Conservation (phyloP, 2,888 invertebrate species). For the Leucozona laternaria region DNA sequence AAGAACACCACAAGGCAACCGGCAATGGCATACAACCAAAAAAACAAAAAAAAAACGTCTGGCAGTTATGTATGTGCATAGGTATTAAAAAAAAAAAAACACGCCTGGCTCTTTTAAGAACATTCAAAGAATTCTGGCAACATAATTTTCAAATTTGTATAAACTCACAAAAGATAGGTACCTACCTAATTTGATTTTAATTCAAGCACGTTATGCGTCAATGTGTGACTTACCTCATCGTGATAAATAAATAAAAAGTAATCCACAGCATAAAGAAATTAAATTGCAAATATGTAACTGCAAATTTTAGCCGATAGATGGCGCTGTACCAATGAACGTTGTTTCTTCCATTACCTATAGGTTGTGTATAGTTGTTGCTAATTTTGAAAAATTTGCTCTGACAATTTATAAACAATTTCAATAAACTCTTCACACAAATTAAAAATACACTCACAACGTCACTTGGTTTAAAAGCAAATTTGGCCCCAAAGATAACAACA, state of each 20-base stretch:
- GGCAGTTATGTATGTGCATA: conserved; percentile 25
- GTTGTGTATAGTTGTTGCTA: no score
- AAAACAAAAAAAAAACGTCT: not conserved
- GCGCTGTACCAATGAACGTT: conserved; percentile 33
- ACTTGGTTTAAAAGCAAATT: conserved; percentile 13
- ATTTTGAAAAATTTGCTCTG: not conserved
- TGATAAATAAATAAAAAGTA: conserved; percentile 49
- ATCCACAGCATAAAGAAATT: conserved; percentile 41
- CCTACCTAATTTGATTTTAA: not conserved
- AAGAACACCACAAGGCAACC: conserved; percentile 57
- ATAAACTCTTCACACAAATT: not conserved
- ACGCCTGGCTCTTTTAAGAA: conserved; percentile 23
- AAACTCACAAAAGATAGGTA: not conserved
- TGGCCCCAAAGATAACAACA: conserved; percentile 21
- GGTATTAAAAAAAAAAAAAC: conserved; percentile 4
- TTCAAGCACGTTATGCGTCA: conserved; percentile 39
- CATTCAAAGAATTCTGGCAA: not conserved
- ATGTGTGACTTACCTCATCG: conserved; percentile 61
- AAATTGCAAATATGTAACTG: conserved; percentile 14
- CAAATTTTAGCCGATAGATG: conserved; percentile 51
- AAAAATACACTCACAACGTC: conserved; percentile 30
- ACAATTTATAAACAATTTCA: not conserved
- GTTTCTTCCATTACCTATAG: conserved; percentile 34
- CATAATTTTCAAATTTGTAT: conserved; percentile 14
- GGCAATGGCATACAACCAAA: conserved; percentile 28